Conservation (phyloP, 2,113 vertebrate species). For the Baryphthengus martii region DNA sequence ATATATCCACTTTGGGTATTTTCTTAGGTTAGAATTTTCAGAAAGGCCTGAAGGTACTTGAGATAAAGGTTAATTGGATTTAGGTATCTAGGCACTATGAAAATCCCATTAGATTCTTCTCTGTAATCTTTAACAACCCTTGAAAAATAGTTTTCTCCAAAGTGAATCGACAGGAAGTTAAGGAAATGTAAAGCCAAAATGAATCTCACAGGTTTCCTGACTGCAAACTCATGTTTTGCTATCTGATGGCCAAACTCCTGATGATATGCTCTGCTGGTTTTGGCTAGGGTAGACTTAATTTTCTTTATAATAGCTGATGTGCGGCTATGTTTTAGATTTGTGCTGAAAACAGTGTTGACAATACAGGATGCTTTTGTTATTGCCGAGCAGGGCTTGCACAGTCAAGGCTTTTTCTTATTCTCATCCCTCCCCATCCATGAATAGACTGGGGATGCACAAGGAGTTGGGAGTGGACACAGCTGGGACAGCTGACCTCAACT, state of each 20-base stretch:
- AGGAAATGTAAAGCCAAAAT: background rate
- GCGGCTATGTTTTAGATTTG: background rate
- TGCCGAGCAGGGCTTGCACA: background rate
- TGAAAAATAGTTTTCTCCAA: background rate
- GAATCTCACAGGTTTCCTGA: background rate
- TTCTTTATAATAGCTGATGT: background rate
- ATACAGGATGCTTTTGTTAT: background rate
- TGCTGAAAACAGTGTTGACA: background rate
- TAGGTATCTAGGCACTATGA: background rate
- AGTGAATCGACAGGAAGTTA: background rate
- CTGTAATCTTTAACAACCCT: background rate
- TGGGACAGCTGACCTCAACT: background rate
- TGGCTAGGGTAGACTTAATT: background rate
- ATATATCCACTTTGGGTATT: background rate
- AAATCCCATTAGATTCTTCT: background rate
- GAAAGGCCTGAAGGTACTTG: background rate
- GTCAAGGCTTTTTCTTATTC: background rate
- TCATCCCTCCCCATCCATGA: background rate
- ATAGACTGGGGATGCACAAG: background rate
- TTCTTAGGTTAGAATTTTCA: background rate
- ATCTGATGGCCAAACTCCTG: background rate
- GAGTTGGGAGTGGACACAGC: background rate
- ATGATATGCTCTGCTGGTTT: background rate
- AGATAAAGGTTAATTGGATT: conserved; percentile 48
- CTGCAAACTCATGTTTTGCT: background rate